Evolutionary conservation across 2,797 vertebrate genomes (phyloP).

Genomic region (Lates japonicus): DNA sequence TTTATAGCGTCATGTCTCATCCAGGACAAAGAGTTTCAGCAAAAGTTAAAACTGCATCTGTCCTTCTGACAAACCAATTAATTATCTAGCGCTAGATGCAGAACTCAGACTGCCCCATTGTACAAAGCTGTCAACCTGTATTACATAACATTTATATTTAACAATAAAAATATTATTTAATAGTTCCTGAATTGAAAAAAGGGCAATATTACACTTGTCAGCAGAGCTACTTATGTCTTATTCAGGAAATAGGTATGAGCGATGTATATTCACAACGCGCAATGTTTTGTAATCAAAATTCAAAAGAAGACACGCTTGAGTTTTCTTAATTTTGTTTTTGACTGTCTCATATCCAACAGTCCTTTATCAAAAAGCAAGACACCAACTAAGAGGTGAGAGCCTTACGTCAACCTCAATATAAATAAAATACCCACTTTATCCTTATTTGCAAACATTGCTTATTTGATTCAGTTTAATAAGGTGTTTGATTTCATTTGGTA

Average conservation of each 20-base stretch:
- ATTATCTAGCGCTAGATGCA: conserved; percentile 47
- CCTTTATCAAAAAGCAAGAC: conserved; percentile 76
- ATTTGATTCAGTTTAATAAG: no score
- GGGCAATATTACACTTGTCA: conserved; percentile 76
- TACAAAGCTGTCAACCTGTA: conserved; percentile 24
- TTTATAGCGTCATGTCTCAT: conserved; percentile 50
- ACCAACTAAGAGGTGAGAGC: conserved; percentile 73
- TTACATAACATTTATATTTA: conserved; percentile 29
- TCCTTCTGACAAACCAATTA: conserved; percentile 49
- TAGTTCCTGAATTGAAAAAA: conserved; percentile 63
- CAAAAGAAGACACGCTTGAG: conserved; percentile 79
- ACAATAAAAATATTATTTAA: conserved; percentile 1
- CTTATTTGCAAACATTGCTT: no score
- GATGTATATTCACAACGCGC: conserved; percentile 82
- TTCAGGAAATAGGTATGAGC: conserved; percentile 85
- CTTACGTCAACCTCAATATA: no score
- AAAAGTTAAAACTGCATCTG: conserved; percentile 45
- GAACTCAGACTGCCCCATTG: conserved; percentile 33
- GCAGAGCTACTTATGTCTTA: conserved; percentile 81
- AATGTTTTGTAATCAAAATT: conserved; percentile 83
- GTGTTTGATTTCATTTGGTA: no score
- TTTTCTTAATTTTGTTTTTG: conserved; percentile 67
- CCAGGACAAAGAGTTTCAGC: conserved; percentile 57
- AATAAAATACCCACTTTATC: no score
- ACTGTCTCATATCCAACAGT: conserved; percentile 73